Evolutionary conservation across 2,797 vertebrate genomes (phyloP).

Genomic region (Craterocephalus amniculus): DNA sequence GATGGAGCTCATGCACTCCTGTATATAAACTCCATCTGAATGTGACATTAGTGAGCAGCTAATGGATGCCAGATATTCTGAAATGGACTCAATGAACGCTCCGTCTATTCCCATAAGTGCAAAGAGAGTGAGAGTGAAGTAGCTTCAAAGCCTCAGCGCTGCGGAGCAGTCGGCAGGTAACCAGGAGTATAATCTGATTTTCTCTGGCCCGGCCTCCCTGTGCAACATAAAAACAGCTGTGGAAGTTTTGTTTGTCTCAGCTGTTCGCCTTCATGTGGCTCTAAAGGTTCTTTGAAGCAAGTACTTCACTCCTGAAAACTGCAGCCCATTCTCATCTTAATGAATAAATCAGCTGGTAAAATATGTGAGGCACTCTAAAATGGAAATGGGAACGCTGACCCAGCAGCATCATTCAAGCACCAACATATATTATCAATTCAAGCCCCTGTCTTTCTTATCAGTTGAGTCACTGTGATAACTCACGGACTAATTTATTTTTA

Average conservation of each 20-base stretch:
- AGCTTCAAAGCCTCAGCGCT: constrained; percentile 45
- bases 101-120: constrained; percentile 37
- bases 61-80: constrained; percentile 25
- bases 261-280: constrained; percentile 60
- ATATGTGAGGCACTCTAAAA: constrained; percentile 69
- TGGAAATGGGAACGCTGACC: constrained; percentile 78
- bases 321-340: constrained; percentile 64
- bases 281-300: constrained; percentile 58
- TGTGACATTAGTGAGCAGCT: constrained; percentile 16
- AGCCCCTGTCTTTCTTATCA: constrained; percentile 64
- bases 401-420: constrained; percentile 62
- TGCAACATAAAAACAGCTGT: constrained; percentile 37
- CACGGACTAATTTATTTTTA: constrained; percentile 69
- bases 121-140: constrained; percentile 20
- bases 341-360: constrained; percentile 77
- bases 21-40: not conserved
- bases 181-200: constrained; percentile 37
- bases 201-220: constrained; percentile 26
- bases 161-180: constrained; percentile 48
- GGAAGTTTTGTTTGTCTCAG: constrained; percentile 61
- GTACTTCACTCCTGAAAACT: constrained; percentile 64
- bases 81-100: constrained; percentile 41
- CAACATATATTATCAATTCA: constrained; percentile 73
- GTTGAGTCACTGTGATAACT: constrained; percentile 53
- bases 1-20: constrained; percentile 4